These are phyloP conservation scores for Crematogaster levior DNA, from an alignment of 2,888 invertebrate species.

Conservation along the genomic window DNA sequence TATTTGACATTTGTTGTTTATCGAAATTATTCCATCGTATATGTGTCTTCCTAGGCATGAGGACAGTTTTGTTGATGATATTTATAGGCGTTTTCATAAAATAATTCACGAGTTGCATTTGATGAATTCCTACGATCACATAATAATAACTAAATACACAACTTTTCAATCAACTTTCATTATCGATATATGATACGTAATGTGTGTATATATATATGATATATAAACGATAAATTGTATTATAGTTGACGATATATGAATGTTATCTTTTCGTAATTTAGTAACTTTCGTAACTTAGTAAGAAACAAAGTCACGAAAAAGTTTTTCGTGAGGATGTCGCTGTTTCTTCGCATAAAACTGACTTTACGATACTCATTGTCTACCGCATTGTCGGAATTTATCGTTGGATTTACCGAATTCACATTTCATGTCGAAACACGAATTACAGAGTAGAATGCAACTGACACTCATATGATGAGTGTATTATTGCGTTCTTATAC, in stretches of 20 bases:
- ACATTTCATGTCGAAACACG: neutral
- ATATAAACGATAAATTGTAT: neutral
- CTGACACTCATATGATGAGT: too few species aligned
- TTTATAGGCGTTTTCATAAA: neutral
- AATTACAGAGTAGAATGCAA: neutral
- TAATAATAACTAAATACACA: neutral
- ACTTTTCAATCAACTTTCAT: neutral
- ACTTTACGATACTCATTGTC: neutral
- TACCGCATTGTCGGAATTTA: neutral
- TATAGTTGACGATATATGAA: neutral
- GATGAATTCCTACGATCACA: conserved; percentile 2
- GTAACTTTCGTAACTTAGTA: too few species aligned
- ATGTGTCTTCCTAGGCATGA: neutral
- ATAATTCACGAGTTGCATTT: conserved; percentile 15
- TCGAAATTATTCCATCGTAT: neutral
- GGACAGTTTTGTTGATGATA: neutral
- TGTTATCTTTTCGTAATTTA: neutral
- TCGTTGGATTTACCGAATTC: conserved; percentile 7
- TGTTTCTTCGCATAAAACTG: neutral
- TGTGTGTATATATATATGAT: neutral
- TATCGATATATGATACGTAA: neutral
- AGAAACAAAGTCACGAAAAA: neutral
- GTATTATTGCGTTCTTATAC: neutral
- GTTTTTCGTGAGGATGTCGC: neutral
- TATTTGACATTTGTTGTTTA: conserved; percentile 10